Base-by-base conservation (phyloP, 2,113 vertebrate species). In the Rhinopomastus cyanomelas region DNA sequence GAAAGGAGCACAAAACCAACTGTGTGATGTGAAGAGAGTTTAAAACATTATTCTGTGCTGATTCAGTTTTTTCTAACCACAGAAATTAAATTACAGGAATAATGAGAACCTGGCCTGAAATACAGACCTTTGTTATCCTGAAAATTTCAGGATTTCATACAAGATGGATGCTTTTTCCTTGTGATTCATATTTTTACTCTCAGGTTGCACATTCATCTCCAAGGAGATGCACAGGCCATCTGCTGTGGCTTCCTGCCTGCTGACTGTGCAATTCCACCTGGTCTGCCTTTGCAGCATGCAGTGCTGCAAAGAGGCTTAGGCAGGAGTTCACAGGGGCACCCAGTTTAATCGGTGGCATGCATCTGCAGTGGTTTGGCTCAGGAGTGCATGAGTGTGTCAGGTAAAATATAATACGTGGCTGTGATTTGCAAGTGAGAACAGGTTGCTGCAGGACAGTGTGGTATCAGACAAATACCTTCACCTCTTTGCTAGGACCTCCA, bases 371-470 rank as follows among this genome's bases (percentile, higher is more conserved):
- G 5, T 21, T 51, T 52, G 1, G 48, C 29, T 68, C 39, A 34
- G 62, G 20, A 68, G 23, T 16, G 7, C 7, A 0, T 37, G 26
- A 16, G 8, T 44, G 1, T 14, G 22, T 12, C 61, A 65, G 32
- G 16, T 21, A 5, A 48, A 32, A 77, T 3, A 27, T 1, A 80
- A 11, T 0, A 6, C 2, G 6, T 82, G 55, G 27, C 62, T 82
- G 4, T 1, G 5, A 27, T 4, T 39, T 2, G 1, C 12, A 49
- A 55, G 51, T 0, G 6, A 48, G 30, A 19, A 9, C 12, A 60
- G 25, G 22, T 30, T 18, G 6, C 34, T 29, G 20, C 21, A n/a
- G 42, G 48, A 34, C 49, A 32, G 17, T 66, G 26, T 81, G 52
- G 7, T 52, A 1, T 7, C 1, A 20, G 23, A 67, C 18, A 73